Evolutionary conservation across 2,797 vertebrate genomes (phyloP).

Genomic region (Lindbergichthys nudifrons): DNA sequence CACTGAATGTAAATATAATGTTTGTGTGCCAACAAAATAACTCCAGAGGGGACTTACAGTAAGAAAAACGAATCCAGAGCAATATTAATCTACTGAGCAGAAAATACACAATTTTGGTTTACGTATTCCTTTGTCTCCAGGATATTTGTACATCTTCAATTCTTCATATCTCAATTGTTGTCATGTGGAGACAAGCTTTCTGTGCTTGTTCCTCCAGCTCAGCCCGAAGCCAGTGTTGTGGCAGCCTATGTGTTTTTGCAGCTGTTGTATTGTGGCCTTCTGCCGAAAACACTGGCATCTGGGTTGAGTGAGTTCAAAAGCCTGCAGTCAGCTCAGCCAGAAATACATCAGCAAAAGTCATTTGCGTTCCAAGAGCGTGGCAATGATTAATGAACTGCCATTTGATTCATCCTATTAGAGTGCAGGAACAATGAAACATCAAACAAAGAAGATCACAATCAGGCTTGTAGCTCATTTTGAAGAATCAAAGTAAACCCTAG

Average conservation of each 20-base stretch:
- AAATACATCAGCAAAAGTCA: constrained; percentile 23
- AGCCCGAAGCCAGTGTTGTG: constrained; percentile 18
- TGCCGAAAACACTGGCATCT: constrained; percentile 25
- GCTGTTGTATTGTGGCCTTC: constrained; percentile 16
- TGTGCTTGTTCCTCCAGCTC: constrained; percentile 6
- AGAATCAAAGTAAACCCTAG: not conserved
- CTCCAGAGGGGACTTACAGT: not conserved
- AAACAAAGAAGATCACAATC: constrained; percentile 14
- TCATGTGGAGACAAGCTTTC: not conserved
- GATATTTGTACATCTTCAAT: constrained; percentile 22
- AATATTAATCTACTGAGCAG: not conserved
- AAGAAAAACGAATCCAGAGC: not conserved
- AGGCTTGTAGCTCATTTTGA: constrained; percentile 11
- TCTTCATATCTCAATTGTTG: not conserved
- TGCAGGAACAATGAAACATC: constrained; percentile 29
- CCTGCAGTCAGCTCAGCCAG: constrained; percentile 5
- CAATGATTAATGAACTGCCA: constrained; percentile 1
- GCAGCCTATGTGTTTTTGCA: constrained; percentile 28
- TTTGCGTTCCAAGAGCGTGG: constrained; percentile 1
- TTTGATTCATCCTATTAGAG: constrained; percentile 2
- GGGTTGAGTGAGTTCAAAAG: constrained; percentile 20
- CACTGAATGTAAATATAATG: not conserved
- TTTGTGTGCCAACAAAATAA: constrained; percentile 8
- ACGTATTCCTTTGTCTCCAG: not conserved
- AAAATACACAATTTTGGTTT: not conserved